These are phyloP conservation scores for Temnothorax curvispinosus DNA, from an alignment of 1,140 invertebrate genomes.

Conservation along the genomic window DNA sequence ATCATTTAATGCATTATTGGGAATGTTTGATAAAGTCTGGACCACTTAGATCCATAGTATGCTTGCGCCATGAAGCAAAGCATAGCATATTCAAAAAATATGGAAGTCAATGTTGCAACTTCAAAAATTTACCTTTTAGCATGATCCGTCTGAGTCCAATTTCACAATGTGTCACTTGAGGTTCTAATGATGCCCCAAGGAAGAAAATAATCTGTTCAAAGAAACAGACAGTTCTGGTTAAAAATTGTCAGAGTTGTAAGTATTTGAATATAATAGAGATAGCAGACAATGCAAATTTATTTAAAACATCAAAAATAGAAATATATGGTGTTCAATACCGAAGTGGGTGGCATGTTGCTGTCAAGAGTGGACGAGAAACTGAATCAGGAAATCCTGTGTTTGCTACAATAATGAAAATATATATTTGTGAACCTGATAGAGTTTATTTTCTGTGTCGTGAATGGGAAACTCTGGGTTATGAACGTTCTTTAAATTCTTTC, in stretches of 20 bases:
- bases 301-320: not conserved
- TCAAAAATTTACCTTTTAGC: not conserved
- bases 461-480: no score
- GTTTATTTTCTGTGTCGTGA: no score
- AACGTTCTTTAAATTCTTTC: no score
- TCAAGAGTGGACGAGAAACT: not conserved
- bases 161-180: not conserved
- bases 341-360: not conserved
- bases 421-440: no score
- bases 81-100: constrained; percentile 1
- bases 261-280: not conserved
- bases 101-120: not conserved
- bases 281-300: not conserved
- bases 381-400: not conserved
- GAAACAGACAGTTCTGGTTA: not conserved
- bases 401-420: not conserved
- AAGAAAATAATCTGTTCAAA: not conserved
- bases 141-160: not conserved
- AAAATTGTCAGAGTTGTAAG: not conserved
- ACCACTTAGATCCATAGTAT: not conserved
- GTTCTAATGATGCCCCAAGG: not conserved
- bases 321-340: constrained; percentile 5
- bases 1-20: not conserved
- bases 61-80: not conserved
- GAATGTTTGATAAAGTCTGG: not conserved